A percentile compares a stretch with the other conserved stretches of the same genome.
Evolutionary conservation across 2,797 vertebrate genomes (phyloP).

Genomic region (Pipistrellus kuhlii): DNA sequence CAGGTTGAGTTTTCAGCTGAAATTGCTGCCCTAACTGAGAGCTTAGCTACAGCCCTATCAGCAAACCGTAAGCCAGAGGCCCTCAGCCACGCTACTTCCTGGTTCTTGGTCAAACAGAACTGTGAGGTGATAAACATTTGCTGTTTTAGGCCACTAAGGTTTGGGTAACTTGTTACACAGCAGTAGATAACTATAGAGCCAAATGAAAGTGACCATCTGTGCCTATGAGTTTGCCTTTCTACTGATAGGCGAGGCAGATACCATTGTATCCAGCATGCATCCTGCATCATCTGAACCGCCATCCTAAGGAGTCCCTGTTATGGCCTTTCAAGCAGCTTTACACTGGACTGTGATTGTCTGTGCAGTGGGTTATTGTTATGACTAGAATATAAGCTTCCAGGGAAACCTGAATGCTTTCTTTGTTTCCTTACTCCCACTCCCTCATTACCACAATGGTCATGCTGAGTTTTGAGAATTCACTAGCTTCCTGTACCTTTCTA

Average conservation of each 20-base stretch:
- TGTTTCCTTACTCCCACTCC: neutral
- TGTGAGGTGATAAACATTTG: neutral
- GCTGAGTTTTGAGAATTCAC: neutral
- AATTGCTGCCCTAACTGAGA: neutral
- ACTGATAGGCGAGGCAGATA: neutral
- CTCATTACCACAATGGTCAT: neutral
- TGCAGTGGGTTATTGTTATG: neutral
- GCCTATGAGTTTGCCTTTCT: neutral
- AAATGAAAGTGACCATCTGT: neutral
- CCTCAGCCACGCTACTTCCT: neutral
- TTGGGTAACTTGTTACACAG: neutral
- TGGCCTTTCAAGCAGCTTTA: neutral
- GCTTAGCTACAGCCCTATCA: neutral
- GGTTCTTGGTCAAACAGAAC: neutral
- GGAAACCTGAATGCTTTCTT: neutral
- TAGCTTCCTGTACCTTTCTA: neutral
- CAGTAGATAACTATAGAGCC: neutral
- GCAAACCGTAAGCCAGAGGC: neutral
- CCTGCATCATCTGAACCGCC: conserved; percentile 7
- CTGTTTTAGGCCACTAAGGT: neutral
- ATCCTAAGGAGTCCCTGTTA: neutral
- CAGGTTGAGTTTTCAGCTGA: neutral
- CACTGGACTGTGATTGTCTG: neutral
- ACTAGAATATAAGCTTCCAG: neutral
- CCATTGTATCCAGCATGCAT: neutral